Conservation (phyloP, 2,113 vertebrate species). For the Entomyzon cyanotis region DNA sequence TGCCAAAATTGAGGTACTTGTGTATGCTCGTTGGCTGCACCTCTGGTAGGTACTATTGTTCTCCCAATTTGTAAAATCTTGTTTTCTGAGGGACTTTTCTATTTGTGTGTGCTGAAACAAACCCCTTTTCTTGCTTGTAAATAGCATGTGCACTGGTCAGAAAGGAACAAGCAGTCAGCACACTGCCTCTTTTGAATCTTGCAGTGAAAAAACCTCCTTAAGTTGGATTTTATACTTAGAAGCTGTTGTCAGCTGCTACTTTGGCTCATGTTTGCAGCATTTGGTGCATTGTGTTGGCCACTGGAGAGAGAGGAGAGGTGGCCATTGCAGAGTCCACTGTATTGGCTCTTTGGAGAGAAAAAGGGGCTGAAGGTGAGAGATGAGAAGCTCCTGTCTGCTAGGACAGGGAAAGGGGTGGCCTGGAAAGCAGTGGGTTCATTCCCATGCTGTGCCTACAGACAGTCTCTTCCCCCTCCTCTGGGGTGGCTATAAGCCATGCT, state of each 20-base stretch:
- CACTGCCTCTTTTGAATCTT: neutral
- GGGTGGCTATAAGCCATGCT: accelerated
- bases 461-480: neutral
- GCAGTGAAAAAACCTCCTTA: neutral
- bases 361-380: neutral
- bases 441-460: accelerated
- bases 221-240: neutral
- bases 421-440: neutral
- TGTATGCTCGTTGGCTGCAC: neutral
- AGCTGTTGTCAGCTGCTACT: neutral
- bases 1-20: neutral
- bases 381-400: neutral
- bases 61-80: neutral
- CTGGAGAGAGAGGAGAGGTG: neutral
- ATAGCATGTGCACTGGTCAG: neutral
- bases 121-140: neutral
- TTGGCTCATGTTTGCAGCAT: neutral
- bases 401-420: neutral
- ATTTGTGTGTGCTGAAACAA: neutral
- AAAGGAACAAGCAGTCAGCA: neutral
- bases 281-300: neutral
- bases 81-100: neutral
- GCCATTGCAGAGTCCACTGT: neutral
- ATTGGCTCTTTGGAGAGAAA: neutral
- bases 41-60: neutral